phyloP scores from a whole-genome alignment of 2,888 invertebrate genomes.

The Hydraecia micacea region DNA sequence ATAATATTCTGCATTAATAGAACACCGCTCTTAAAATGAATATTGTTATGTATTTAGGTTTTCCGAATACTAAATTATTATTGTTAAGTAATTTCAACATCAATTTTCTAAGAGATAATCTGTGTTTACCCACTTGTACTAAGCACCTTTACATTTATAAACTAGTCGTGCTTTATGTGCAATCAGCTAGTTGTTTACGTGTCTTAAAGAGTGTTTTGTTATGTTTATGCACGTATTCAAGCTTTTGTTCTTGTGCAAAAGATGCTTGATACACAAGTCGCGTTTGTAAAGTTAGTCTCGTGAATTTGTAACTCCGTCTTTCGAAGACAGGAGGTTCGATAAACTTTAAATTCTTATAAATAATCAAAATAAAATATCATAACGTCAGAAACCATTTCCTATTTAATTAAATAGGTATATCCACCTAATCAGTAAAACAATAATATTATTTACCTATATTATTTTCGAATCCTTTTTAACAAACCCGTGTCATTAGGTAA shows the following conservation, averaged over 20 bases:
- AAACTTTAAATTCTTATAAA: background rate
- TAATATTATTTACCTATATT: background rate
- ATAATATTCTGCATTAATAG: background rate
- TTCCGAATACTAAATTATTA: conserved; percentile 13
- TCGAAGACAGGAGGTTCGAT: background rate
- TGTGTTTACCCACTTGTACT: conserved; percentile 25
- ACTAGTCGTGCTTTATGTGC: conserved; percentile 43
- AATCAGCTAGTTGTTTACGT: conserved; percentile 30
- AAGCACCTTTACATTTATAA: conserved; percentile 50
- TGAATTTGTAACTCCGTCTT: background rate
- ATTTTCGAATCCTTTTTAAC: background rate
- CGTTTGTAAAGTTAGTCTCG: conserved; percentile 10
- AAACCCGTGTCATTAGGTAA: background rate
- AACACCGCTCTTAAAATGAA: background rate
- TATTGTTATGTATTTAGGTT: conserved; percentile 29
- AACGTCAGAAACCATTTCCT: background rate
- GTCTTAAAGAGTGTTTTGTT: conserved; percentile 28
- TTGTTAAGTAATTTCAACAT: conserved; percentile 30
- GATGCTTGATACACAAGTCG: conserved; percentile 3
- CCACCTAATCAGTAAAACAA: background rate
- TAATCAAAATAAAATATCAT: background rate
- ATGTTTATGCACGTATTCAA: background rate
- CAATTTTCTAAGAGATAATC: conserved; percentile 33
- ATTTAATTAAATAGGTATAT: background rate
- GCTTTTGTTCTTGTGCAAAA: conserved; percentile 27